Conservation (phyloP, 1,140 invertebrate species). For the Pachypeltis micranthus region DNA sequence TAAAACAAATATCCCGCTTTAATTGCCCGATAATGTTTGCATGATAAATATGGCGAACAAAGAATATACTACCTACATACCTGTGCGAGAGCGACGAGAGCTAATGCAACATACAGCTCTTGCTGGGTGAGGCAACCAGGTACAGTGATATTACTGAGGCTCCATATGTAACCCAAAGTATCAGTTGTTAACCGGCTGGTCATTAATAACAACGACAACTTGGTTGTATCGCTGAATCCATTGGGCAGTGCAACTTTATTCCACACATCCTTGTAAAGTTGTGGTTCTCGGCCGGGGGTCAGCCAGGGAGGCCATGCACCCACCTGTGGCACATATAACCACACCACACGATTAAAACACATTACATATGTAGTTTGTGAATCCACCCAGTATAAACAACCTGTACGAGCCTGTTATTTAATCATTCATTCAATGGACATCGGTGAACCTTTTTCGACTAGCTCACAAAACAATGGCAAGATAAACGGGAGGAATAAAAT, state of each 20-base stretch:
- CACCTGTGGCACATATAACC: too few relatives aligned
- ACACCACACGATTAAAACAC: too few relatives aligned
- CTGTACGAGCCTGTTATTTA: too few relatives aligned
- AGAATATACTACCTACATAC: conserved; percentile 26
- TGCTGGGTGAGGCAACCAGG: conserved; percentile 46
- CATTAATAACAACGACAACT: conserved; percentile 47
- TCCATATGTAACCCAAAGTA: conserved; percentile 50
- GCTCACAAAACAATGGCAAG: too few relatives aligned
- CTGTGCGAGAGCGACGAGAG: conserved; percentile 49
- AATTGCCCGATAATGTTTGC: too few relatives aligned
- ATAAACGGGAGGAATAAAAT: too few relatives aligned
- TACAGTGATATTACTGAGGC: conserved; percentile 45
- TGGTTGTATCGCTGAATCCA: conserved; percentile 44
- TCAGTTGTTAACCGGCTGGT: conserved; percentile 46
- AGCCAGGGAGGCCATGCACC: conserved; percentile 37
- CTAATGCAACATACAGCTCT: conserved; percentile 47
- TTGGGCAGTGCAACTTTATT: conserved; percentile 34
- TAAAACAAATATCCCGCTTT: too few relatives aligned
- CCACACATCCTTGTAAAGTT: conserved; percentile 39
- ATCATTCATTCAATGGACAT: too few relatives aligned
- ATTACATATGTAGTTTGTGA: too few relatives aligned
- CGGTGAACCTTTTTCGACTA: too few relatives aligned
- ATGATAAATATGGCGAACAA: neutral
- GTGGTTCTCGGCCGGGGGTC: conserved; percentile 37
- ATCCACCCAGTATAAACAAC: too few relatives aligned